Base-by-base conservation (phyloP, 2,113 vertebrate species). In the Spheniscus mendiculus region DNA sequence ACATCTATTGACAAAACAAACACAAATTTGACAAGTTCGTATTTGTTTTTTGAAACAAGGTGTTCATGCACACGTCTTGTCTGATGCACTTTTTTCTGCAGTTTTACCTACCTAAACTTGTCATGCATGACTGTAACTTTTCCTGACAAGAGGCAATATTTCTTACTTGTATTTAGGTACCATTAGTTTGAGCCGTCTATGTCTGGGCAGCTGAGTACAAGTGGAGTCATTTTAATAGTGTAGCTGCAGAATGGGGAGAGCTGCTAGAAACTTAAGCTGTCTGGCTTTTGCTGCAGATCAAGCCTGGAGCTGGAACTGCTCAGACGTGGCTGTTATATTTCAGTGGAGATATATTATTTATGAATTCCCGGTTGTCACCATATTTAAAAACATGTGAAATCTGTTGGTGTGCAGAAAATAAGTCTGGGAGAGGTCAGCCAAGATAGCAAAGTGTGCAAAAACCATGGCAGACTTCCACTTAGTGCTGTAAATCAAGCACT, bases 351-450 rank as follows among this genome's bases (percentile, higher is more conserved):
- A 86, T 36, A 92, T 98, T 94, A 94, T 95, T 98, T 94, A 94
- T 88, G 90, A 96, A 98, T 98, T 98, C 94, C 92, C 11, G 3
- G 63, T 94, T 95, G 91, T 96, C 89, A 78, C 83, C 11, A 5
- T 89, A 61, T 96, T 95, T 95, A 95, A 93, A 97, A 97, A 97
- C 93, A 96, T 47, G 81, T 73, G 91, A 96, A 93, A 85, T 93
- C 87, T 90, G 63, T 96, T 97, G 65, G 84, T 74, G 56, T 70
- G 52, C 88, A 89, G 86, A 92, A 97, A 96, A 90, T 85, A 89
- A 82, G 59, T 69, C 91, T 93, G 71, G 50, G 84, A 96, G 95
- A 97, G 93, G 97, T 94, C 83, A 79, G 90, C 81, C 95, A 87
- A 93, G 49, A 94, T 83, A 95, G 70, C 38, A 81, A 92, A 82